Conservation (phyloP, 2,888 invertebrate species). For the Gastracanthus pulcherrimus region DNA sequence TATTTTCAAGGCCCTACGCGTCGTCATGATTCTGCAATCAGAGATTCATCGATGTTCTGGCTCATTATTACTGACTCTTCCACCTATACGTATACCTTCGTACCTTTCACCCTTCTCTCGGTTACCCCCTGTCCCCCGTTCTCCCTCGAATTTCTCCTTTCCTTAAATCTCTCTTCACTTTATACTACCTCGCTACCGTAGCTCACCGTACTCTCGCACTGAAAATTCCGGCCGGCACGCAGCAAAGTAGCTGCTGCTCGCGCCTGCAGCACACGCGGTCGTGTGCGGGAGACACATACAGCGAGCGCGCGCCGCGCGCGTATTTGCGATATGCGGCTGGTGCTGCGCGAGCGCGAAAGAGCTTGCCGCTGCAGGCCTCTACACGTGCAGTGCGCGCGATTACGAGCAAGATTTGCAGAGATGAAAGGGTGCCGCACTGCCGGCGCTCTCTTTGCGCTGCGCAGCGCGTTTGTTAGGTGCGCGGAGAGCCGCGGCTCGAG, state of each 20-base stretch:
- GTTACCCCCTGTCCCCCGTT: too few relatives aligned
- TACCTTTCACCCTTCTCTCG: background rate
- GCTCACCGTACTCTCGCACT: background rate
- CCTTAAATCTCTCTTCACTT: background rate
- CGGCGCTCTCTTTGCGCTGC: conserved; percentile 24
- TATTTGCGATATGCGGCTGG: background rate
- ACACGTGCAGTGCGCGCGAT: background rate
- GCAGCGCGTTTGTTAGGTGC: background rate
- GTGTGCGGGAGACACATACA: background rate
- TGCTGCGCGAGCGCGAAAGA: background rate
- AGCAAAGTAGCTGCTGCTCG: background rate
- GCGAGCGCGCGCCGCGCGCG: conserved; percentile 1
- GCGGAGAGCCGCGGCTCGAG: background rate
- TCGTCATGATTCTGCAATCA: too few relatives aligned
- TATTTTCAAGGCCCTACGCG: too few relatives aligned
- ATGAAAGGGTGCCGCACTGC: conserved; percentile 29
- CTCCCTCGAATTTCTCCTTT: background rate
- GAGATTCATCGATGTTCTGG: background rate
- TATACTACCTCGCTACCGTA: background rate
- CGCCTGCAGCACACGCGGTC: background rate
- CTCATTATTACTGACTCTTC: too few relatives aligned
- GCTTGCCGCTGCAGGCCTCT: too few relatives aligned
- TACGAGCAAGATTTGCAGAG: conserved; percentile 17
- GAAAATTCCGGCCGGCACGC: background rate
- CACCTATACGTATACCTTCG: background rate